Conservation (phyloP, 2,113 vertebrate genomes). For the Hydrochoerus hydrochaeris region DNA sequence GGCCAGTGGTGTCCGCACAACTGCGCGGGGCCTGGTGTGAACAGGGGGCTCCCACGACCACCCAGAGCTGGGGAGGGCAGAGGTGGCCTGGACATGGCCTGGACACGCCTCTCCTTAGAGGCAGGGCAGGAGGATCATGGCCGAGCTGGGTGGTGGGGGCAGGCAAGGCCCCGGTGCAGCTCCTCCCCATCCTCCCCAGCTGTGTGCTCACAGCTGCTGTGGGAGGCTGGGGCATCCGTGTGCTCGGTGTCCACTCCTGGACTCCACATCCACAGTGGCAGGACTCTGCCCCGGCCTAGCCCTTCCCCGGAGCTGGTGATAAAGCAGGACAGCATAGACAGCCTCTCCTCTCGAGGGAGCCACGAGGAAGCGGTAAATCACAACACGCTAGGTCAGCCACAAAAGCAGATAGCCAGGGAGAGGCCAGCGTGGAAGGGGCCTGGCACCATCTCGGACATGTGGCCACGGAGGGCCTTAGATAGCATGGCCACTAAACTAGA, state of each 20-base stretch:
- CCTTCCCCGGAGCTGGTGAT: rapidly evolving
- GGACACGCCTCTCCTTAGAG: too few species aligned
- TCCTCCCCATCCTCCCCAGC: not conserved
- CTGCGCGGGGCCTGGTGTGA: not conserved
- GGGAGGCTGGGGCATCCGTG: not conserved
- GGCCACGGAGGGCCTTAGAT: not conserved
- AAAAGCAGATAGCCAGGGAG: not conserved
- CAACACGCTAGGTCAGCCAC: not conserved
- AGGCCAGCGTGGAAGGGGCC: not conserved
- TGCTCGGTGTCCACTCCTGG: not conserved
- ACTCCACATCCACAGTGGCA: not conserved
- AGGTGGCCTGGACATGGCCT: not conserved
- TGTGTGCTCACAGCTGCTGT: not conserved
- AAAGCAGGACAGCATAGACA: not conserved
- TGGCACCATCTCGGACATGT: not conserved
- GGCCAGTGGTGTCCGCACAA: rapidly evolving
- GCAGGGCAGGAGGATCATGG: not conserved
- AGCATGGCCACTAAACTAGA: too few species aligned
- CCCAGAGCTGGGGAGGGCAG: rapidly evolving
- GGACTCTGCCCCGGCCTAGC: not conserved
- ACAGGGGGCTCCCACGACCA: rapidly evolving
- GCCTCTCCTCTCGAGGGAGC: too few species aligned
- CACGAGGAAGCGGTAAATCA: not conserved
- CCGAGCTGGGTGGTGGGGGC: not conserved
- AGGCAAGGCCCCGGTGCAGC: not conserved